Evolutionary conservation across 2,888 invertebrate genomes (phyloP).

Genomic region (Nomada ferruginata): DNA sequence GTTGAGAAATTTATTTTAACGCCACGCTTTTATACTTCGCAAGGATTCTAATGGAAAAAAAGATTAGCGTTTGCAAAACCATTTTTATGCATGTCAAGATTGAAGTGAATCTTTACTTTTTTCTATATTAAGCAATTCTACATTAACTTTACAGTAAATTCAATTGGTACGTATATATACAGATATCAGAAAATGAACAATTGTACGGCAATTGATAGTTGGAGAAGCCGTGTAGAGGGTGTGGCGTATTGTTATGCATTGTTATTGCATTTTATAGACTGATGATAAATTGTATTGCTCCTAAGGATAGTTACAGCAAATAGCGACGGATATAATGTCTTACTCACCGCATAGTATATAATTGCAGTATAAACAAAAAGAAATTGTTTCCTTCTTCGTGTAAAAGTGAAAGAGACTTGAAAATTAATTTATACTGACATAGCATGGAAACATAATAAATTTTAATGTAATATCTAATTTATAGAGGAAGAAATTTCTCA

Average conservation of each 20-base stretch:
- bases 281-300: slow-evolving; percentile 66
- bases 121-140: slow-evolving; percentile 25
- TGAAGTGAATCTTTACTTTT: slow-evolving; percentile 48
- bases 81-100: slow-evolving; percentile 46
- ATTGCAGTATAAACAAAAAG: slow-evolving; percentile 18
- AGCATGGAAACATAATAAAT: slow-evolving; percentile 30
- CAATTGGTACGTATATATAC: slow-evolving; percentile 43
- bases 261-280: slow-evolving; percentile 79
- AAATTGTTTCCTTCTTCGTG: slow-evolving; percentile 26
- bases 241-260: slow-evolving; percentile 79
- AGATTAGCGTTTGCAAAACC: slow-evolving; percentile 39
- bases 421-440: slow-evolving; percentile 30
- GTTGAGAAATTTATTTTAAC: slow-evolving; percentile 77
- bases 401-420: background rate
- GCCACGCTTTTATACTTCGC: slow-evolving; percentile 74
- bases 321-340: slow-evolving; percentile 26
- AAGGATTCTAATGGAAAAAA: slow-evolving; percentile 29
- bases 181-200: slow-evolving; percentile 40
- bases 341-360: slow-evolving; percentile 17
- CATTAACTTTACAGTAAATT: slow-evolving; percentile 24
- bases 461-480: slow-evolving; percentile 27
- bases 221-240: slow-evolving; percentile 55
- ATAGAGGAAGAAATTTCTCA: slow-evolving; percentile 28
- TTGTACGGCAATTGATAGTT: slow-evolving; percentile 49
- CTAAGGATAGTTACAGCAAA: slow-evolving; percentile 49